Evolutionary conservation across 2,113 vertebrate species (phyloP), one percentile per base, ranked within the genome.

Genomic region (Atlantisia rogersi): DNA sequence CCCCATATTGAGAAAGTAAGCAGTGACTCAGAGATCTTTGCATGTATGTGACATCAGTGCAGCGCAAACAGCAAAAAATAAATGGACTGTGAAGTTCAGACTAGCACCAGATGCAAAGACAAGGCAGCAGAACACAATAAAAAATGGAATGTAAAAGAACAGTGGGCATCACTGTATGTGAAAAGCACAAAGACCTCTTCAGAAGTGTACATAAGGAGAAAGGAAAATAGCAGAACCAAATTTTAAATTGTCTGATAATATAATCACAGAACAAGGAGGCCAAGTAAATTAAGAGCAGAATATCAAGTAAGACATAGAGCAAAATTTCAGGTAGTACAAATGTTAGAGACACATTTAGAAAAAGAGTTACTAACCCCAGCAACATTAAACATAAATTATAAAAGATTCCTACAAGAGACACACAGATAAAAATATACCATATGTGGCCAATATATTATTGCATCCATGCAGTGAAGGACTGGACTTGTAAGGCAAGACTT

Each of bases 41-140:
- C 69, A 75, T 84, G n/a, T 75, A 75, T 68, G 44, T 89, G 81
- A 89, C 84, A 90, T 68, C 46, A 92, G 15, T 68, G 80, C 53
- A 89, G 74, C 39, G 22, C 39, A 82, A 68, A 74, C 28, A 86
- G 83, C 18, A 83, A 86, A 94, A 92, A 64, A 70, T 24, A 88
- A 94, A 91, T 29, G n/a, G 58, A 59, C 69, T 94, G 69, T 91
- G 77, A 91, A 89, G 62, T 84, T 94, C 83, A 92, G 58, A 87
- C 70, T 76, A 89, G 46, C 40, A 92, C 26, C 77, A 87, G 77
- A 82, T 89, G 53, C 65, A 91, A 95, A 92, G 79, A 93, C n/a
- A 62, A 81, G 37, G 67, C 46, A 93, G 40, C 24, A 94, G 71
- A 90, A 82, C 32, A 88, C 58, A 94, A 12, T 86, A 82, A 95